Base-by-base conservation (phyloP, 1,140 invertebrate species). In the Hylyphantes graminicola region DNA sequence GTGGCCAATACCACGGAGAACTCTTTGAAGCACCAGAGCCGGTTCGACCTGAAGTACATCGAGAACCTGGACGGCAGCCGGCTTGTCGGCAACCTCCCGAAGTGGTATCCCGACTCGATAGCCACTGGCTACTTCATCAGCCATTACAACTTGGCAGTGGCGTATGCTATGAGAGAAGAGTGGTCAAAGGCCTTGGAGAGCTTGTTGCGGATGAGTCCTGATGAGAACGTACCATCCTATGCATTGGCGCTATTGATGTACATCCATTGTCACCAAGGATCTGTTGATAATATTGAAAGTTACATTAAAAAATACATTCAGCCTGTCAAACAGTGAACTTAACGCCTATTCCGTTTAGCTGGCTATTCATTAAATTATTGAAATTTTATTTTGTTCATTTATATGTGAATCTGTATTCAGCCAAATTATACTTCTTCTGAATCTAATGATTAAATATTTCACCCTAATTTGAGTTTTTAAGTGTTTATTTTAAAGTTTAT, bases 111-210 rank as follows among this genome's bases (percentile, higher is more conserved):
- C 3, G 91, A 92, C 77, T 93, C 92, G 51, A 87, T 94, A 54
- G 88, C 91, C 19, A 93, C 93, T 50, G 94, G 93, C 4, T 92
- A 92, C 86, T 92, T 92, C 55, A 92, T 95, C 54, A 90, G 95
- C 78, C 92, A 93, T 86, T 96, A 96, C 87, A 96, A 96, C 89
- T 91, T 96, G 84, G 94, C 95, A 48, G 94, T 95, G 13, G 93
- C 93, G 12, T 93, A 95, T 89, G 93, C 94, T 13, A 90, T 95
- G 63, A 91, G 94, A 81, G 94, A 94, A 15, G 94, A 96, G 88
- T 91, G 93, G 67, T 93, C 94, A 76, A 94, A 95, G 89, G 94
- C 95, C 3, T 91, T 92, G 57, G 92, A 92, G 86, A 90, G 93
- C 50, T 89, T 96, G n/a, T 92, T 93, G 89, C 91, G 93, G 87